These are phyloP conservation scores for Geopemphigus sp. DNA, from an alignment of 1,140 invertebrate genomes.

Conservation along the genomic window DNA sequence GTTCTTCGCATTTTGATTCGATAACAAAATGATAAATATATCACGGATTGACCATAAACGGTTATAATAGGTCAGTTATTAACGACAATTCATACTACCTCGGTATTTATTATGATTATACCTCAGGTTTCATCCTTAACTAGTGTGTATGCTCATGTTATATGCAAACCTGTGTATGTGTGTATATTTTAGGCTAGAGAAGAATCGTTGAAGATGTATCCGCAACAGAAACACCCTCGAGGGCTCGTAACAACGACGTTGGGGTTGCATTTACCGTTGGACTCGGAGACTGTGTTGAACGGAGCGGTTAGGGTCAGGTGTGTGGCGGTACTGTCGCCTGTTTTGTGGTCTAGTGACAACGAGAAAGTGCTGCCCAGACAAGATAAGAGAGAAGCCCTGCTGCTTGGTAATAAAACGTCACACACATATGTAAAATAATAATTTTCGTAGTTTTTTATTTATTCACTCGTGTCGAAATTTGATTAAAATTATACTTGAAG, in stretches of 20 bases:
- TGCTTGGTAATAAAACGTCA: constrained; percentile 61
- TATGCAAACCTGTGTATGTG: not conserved
- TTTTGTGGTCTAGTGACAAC: constrained; percentile 61
- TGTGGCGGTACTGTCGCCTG: constrained; percentile 61
- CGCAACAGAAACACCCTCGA: constrained; percentile 59
- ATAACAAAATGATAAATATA: too few relatives aligned
- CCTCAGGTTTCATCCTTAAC: too few relatives aligned
- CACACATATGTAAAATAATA: not conserved
- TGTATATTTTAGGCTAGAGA: constrained; percentile 57
- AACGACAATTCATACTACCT: too few relatives aligned
- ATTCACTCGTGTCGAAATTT: too few relatives aligned
- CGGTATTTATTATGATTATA: too few relatives aligned
- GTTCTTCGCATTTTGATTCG: too few relatives aligned
- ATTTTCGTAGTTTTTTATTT: too few relatives aligned
- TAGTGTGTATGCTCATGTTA: not conserved
- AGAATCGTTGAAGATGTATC: constrained; percentile 58
- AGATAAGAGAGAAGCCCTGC: constrained; percentile 62
- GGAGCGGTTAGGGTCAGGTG: constrained; percentile 63
- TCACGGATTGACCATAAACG: too few relatives aligned
- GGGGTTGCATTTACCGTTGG: constrained; percentile 60
- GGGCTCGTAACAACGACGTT: constrained; percentile 61
- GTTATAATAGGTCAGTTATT: too few relatives aligned
- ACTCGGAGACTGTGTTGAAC: constrained; percentile 58
- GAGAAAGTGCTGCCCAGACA: constrained; percentile 60
- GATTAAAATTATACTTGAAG: too few relatives aligned